Evolutionary conservation across 2,888 invertebrate genomes (phyloP), one percentile per base, ranked within the genome.

Genomic region (Melanostoma scalare): DNA sequence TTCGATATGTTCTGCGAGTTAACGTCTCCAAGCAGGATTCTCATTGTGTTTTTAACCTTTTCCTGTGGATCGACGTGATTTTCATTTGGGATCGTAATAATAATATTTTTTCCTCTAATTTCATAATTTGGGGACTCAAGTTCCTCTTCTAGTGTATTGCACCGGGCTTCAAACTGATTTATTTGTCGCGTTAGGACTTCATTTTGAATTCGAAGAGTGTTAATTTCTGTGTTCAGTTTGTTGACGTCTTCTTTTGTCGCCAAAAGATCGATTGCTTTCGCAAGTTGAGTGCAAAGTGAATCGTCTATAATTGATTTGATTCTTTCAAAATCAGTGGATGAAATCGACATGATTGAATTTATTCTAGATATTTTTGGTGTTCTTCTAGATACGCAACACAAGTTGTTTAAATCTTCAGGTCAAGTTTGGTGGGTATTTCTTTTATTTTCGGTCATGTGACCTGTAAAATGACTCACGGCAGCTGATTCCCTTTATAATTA

Each of bases 331-430:
- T 44, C 44, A 44, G 9, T 6, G 44, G 44, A 44, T 44, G 44
- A 44, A 44, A 44, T 44, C 44, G 44, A 44, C 44, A 44, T 44
- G 44, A 44, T 44, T 44, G 44, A 44, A 44, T 44, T 44, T 9
- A 44, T n/a, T 44, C 6, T 44, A 6, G n/a, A 44, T 44, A 44
- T 44, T 6, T 44, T 44, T 44, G 44, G 9, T 6, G 44, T 44
- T 44, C 6, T 4, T 6, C 44, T 44, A n/a, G 4, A 44, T 9
- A 9, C 44, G 44, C n/a, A 44, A 44, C 44, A 6, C 9, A 44
- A 44, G 44, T 44, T 44, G 44, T 44, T 44, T 44, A n/a, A n/a
- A n/a, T n/a, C n/a, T n/a, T n/a, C n/a, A n/a, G n/a, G n/a, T n/a
- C n/a, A n/a, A n/a, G n/a, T n/a, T n/a, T n/a, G n/a, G n/a, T n/a